Evolutionary conservation across 2,888 invertebrate genomes (phyloP), one percentile per base, ranked within the genome.

Genomic region (Ichneumoninae sp.): DNA sequence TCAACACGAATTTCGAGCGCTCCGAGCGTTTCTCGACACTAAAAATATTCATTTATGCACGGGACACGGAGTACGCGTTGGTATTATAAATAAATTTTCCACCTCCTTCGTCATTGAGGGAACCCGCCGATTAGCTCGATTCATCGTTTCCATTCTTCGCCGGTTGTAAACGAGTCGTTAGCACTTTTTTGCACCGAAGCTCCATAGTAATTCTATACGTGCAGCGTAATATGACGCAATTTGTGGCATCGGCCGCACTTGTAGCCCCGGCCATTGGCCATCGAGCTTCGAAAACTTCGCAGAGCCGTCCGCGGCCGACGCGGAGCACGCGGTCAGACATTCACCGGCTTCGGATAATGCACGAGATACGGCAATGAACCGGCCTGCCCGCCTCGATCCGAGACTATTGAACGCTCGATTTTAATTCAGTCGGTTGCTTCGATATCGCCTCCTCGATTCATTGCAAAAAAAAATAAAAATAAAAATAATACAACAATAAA

Each of bases 171-270:
- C 36, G 63, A 63, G 30, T 22, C 10, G 22, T 63, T 78, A 40
- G 19, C 13, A 26, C 1, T 57, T 57, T 54, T 54, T 79, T 79
- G 47, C 30, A 36, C 44, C 73, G n/a, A 47, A 63, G 60, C 26
- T 30, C n/a, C 10, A 60, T 73, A 47, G 77, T 77, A 47, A 77
- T 73, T 57, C 68, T 57, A 68, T 69, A 69, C 44, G 7, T 77
- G 44, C 77, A 77, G n/a, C 68, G 60, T 69, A 77, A 68, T 68
- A 57, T 77, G 66, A 77, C 77, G 77, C 77, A 77, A 69, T 69
- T 77, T 57, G 57, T 54, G 71, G 40, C 65, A 52, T 71, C 60
- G 44, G 60, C 57, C 73, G 52, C 22, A 16, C 71, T 40, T 66
- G 26, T 13, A 6, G 33, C 50, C 33, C n/a, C 52, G 33, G 65